Conservation (phyloP, 2,113 vertebrate species). For the Manacus vitellinus region DNA sequence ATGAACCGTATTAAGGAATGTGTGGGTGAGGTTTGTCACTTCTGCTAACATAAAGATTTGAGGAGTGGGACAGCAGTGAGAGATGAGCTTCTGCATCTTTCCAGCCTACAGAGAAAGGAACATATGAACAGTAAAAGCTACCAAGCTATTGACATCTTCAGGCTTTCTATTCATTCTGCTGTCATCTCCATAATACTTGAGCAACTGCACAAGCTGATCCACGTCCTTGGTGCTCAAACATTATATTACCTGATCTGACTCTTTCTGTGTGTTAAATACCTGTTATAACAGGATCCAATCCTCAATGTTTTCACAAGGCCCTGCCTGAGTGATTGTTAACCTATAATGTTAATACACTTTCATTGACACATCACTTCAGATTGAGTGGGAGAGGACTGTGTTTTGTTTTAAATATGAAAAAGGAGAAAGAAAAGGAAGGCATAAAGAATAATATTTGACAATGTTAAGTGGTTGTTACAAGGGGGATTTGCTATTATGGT, state of each 20-base stretch:
- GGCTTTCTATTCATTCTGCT: background rate
- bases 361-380: background rate
- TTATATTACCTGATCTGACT: background rate
- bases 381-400: rapidly evolving
- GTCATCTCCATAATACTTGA: background rate
- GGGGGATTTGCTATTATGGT: background rate
- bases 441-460: background rate
- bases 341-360: background rate
- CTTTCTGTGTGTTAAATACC: background rate
- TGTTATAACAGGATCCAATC: background rate
- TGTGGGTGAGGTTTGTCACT: background rate
- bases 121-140: background rate
- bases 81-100: background rate
- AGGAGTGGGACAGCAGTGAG: background rate
- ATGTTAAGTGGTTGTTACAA: background rate
- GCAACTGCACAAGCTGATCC: background rate
- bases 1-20: background rate
- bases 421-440: background rate
- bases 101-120: background rate
- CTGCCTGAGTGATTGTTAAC: background rate
- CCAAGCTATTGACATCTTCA: background rate
- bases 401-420: background rate
- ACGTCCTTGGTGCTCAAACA: background rate
- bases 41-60: background rate
- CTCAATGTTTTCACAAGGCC: background rate